Evolutionary conservation across 2,113 vertebrate genomes (phyloP).

Genomic region (Morone chrysops): DNA sequence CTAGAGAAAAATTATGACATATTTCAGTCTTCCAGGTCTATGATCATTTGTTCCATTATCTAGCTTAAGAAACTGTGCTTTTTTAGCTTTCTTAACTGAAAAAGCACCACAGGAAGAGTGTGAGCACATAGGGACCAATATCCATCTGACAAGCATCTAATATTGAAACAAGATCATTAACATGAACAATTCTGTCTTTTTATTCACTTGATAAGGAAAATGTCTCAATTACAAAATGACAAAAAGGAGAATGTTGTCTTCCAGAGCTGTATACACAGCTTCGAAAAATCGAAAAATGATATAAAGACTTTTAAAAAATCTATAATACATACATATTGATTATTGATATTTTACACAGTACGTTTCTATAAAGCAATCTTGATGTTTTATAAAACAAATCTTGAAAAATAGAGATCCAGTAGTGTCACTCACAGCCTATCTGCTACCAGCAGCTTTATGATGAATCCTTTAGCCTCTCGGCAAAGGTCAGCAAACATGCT

Average conservation of each 20-base stretch:
- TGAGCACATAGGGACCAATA: background rate
- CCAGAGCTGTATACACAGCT: no score
- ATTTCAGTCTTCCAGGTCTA: background rate
- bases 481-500: conserved; percentile 93
- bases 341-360: background rate
- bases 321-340: background rate
- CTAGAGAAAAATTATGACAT: conserved; percentile 75
- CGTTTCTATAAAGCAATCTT: no score
- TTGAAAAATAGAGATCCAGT: background rate
- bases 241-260: no score
- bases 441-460: conserved; percentile 95
- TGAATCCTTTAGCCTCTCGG: conserved; percentile 94
- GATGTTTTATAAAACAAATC: background rate
- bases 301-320: no score
- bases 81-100: background rate
- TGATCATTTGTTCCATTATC: background rate
- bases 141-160: background rate
- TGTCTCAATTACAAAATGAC: no score
- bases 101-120: background rate
- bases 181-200: background rate
- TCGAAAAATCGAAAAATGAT: no score
- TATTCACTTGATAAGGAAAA: background rate
- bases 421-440: conserved; percentile 91
- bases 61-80: background rate
- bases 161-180: background rate